phyloP scores from a whole-genome alignment of 2,888 invertebrate genomes.

The Eristalis pertinax region DNA sequence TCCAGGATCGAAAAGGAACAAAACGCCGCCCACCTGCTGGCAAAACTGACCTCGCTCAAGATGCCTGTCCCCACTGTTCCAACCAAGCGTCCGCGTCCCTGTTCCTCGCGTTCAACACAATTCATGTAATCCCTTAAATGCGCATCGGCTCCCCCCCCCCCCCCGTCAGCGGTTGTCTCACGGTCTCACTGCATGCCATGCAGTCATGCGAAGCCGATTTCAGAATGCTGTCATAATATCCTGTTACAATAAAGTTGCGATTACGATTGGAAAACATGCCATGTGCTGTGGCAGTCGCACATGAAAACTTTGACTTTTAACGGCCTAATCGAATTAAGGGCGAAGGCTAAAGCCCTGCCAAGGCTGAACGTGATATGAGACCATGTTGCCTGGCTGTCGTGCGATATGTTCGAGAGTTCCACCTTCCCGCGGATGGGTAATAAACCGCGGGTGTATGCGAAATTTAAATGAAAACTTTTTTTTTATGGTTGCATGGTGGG shows the following conservation, averaged over 20 bases:
- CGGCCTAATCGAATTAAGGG: not conserved
- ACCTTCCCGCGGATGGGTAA: no score
- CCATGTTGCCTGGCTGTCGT: not conserved
- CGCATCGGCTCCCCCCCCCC: not conserved
- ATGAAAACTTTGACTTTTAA: not conserved
- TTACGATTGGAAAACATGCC: not conserved
- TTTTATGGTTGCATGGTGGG: no score
- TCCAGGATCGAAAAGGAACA: no score
- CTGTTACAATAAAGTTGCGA: not conserved
- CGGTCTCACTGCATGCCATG: not conserved
- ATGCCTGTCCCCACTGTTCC: not conserved
- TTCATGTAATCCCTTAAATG: not conserved
- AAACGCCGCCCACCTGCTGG: no score
- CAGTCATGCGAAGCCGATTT: not conserved
- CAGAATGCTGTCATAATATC: not conserved
- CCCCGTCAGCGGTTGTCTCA: not conserved
- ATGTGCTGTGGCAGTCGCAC: not conserved
- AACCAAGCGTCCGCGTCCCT: no score
- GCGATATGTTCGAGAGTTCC: no score
- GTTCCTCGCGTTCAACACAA: no score
- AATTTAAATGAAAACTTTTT: no score
- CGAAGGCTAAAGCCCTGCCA: not conserved
- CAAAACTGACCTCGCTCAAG: not conserved
- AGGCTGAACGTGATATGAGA: not conserved
- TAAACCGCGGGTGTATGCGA: no score